Evolutionary conservation across 1,140 invertebrate genomes (phyloP).

Genomic region (Condylostylus longicornis): DNA sequence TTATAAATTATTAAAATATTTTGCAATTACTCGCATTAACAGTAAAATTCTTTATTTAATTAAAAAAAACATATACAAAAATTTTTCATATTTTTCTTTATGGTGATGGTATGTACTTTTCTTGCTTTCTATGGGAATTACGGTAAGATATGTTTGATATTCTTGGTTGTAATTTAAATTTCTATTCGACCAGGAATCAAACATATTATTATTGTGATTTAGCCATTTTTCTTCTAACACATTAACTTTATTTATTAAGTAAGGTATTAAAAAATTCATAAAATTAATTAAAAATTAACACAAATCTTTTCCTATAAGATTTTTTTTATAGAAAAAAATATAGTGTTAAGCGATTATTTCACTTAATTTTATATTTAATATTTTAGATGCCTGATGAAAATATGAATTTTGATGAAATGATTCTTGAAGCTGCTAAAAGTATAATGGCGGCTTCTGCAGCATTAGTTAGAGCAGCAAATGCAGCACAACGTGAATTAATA

Average conservation of each 20-base stretch:
- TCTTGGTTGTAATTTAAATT: conserved; percentile 85
- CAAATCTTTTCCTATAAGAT: not conserved
- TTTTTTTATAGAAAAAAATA: not conserved
- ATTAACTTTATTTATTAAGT: conserved; percentile 3
- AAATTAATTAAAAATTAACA: conserved; percentile 1
- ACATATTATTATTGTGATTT: conserved; percentile 83
- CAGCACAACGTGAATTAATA: conserved; percentile 88
- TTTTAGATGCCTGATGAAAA: conserved; percentile 62
- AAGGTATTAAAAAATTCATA: conserved; percentile 6
- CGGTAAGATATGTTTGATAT: conserved; percentile 99
- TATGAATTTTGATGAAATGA: conserved; percentile 97
- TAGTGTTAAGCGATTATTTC: not conserved
- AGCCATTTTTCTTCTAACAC: conserved; percentile 18
- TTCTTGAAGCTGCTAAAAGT: conserved; percentile 93
- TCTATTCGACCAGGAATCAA: conserved; percentile 97
- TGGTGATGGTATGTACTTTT: too few species aligned
- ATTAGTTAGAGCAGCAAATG: conserved; percentile 87
- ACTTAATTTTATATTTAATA: conserved; percentile 2
- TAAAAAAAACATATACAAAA: not conserved
- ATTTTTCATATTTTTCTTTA: conserved; percentile 2
- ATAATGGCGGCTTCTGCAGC: conserved; percentile 94
- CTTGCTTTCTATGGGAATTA: too few species aligned
- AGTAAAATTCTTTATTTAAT: not conserved
- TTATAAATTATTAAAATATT: too few species aligned
- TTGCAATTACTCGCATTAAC: conserved; percentile 15